These are phyloP conservation scores for Dinomys branickii DNA, from an alignment of 2,113 vertebrate genomes.

Conservation along the genomic window DNA sequence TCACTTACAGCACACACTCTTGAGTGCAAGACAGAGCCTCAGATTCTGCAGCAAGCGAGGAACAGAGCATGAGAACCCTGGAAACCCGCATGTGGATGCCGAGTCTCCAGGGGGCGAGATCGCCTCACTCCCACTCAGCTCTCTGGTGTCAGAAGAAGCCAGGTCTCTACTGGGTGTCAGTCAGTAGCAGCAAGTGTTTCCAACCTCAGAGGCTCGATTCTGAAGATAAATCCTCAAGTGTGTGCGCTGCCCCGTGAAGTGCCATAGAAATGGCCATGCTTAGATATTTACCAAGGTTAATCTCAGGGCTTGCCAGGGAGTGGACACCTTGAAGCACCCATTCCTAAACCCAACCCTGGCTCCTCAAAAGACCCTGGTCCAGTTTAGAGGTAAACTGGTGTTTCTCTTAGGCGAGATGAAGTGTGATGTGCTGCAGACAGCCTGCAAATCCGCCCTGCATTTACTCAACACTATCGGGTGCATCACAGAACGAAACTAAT, in stretches of 20 bases:
- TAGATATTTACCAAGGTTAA: neutral
- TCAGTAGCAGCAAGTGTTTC: conserved; percentile 9
- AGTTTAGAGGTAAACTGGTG: neutral
- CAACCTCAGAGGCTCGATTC: neutral
- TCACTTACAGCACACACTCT: neutral
- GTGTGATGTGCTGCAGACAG: neutral
- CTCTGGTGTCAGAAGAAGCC: neutral
- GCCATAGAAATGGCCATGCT: neutral
- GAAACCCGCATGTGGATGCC: neutral
- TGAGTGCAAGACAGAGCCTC: neutral
- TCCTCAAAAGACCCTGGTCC: neutral
- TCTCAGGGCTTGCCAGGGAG: neutral
- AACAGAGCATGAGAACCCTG: too few species aligned
- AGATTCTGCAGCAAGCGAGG: neutral
- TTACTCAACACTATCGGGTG: fast-evolving
- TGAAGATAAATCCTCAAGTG: conserved; percentile 16
- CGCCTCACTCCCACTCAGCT: neutral
- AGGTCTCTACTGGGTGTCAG: neutral
- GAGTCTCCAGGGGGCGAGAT: neutral
- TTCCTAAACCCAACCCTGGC: neutral
- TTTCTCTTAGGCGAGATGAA: neutral
- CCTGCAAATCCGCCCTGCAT: neutral
- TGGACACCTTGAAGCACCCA: neutral
- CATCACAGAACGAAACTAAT: neutral
- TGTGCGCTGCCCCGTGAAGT: neutral